Conservation (phyloP, 2,888 invertebrate species). For the Idaea dimidiata region DNA sequence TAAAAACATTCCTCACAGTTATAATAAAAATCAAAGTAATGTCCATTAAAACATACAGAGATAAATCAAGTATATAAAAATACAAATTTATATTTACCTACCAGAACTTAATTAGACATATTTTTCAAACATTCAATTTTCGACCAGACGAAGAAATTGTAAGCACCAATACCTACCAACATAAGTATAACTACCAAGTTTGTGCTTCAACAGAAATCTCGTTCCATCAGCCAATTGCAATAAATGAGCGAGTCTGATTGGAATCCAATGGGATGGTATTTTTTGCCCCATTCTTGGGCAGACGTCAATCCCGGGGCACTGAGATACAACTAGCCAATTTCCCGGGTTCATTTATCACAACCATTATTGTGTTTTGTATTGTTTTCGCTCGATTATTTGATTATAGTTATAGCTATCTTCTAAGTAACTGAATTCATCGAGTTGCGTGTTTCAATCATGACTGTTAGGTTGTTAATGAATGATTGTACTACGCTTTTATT, state of each 20-base stretch:
- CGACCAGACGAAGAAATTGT: conserved; percentile 33
- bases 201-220: conserved; percentile 52
- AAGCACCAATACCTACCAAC: conserved; percentile 12
- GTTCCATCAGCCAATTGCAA: conserved; percentile 63
- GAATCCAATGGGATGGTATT: conserved; percentile 61
- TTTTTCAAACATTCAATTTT: conserved; percentile 12
- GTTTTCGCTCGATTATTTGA: conserved; percentile 21
- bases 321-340: conserved; percentile 58
- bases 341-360: conserved; percentile 53
- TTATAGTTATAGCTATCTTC: conserved; percentile 22
- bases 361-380: conserved; percentile 50
- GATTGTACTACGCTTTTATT: too few species aligned
- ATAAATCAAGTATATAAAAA: too few species aligned
- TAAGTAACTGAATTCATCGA: conserved; percentile 11
- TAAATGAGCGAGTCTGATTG: conserved; percentile 67
- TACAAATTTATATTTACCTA: too few species aligned
- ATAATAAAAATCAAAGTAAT: too few species aligned
- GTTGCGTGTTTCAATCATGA: not conserved
- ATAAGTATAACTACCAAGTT: conserved; percentile 24
- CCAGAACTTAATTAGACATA: not conserved
- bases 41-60: too few species aligned
- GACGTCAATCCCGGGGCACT: conserved; percentile 43
- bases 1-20: too few species aligned
- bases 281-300: conserved; percentile 46
- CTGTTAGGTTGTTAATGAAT: not conserved